phyloP scores from a whole-genome alignment of 1,140 invertebrate genomes.

The Pseudomyrmex dendroicus region DNA sequence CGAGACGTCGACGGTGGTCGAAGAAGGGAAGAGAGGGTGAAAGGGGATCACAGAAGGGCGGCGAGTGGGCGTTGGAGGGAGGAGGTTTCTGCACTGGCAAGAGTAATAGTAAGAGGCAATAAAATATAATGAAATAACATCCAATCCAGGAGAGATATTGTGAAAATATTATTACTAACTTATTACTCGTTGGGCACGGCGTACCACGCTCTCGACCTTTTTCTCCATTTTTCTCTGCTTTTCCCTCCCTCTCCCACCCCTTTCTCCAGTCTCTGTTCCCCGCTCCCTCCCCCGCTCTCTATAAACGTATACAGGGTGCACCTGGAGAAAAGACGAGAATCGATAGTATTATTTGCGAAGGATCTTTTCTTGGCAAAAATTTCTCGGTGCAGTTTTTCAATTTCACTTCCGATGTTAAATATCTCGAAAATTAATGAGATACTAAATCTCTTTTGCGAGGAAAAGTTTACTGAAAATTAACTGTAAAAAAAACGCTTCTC shows the following conservation, averaged over 20 bases:
- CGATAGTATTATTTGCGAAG: constrained; percentile 34
- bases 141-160: constrained; percentile 85
- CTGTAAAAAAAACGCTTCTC: background rate
- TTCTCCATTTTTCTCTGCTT: constrained; percentile 61
- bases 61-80: background rate
- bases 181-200: constrained; percentile 81
- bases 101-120: constrained; percentile 84
- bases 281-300: constrained; percentile 17
- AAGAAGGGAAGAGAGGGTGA: constrained; percentile 37
- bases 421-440: constrained; percentile 10
- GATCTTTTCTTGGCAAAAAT: constrained; percentile 27
- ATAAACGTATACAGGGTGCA: constrained; percentile 44
- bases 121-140: constrained; percentile 86
- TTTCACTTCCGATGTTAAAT: background rate
- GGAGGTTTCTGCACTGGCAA: constrained; percentile 67
- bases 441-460: background rate
- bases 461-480: background rate
- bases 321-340: constrained; percentile 42
- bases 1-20: constrained; percentile 64
- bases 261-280: constrained; percentile 10
- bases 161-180: constrained; percentile 86
- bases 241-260: background rate
- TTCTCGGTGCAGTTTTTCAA: background rate
- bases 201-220: constrained; percentile 67
- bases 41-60: constrained; percentile 23